Evolutionary conservation across 2,113 vertebrate genomes (phyloP), one percentile per base, ranked within the genome.

Genomic region (Cepphus grylle): DNA sequence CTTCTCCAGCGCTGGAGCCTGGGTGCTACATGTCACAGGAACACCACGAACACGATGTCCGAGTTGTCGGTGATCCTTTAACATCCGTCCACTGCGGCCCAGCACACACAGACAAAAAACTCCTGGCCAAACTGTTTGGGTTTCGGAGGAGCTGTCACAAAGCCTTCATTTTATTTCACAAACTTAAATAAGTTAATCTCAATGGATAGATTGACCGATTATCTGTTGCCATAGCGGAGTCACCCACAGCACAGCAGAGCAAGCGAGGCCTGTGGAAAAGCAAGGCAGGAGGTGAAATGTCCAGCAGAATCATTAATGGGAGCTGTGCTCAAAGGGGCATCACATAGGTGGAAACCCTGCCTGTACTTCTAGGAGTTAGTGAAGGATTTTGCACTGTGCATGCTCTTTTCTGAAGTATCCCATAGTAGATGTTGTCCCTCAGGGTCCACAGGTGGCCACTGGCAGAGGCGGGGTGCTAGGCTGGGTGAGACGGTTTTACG

Each of bases 11-110:
- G 0, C 87, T 80, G 62, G 43, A 72, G 72, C 85, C 52, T 43
- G 72, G 42, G 83, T 91, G 92, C 77, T 59, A 11, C 61, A 15
- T 61, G 72, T 83, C 77, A 49, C 92, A 91, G 81, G 85, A 84
- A 18, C 73, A 61, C 59, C 72, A 76, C 0, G 6, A 79, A 79
- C 86, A 81, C 0, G 0, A 15, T 32, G 56, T 81, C 72, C 3
- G 3, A 69, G 69, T 61, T 94, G 36, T 76, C 73, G 6, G 43
- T 30, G 49, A 29, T 72, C 47, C 65, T 89, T 59, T 71, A 59
- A 23, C 52, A n/a, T 18, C 43, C 1, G 2, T 40, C 45, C 17
- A 4, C 56, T 30, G 42, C 20, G 52, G 53, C 61, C 40, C 62
- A 66, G 59, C 72, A n/a, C 52, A 19, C 43, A 17, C 47, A 69